Base-by-base conservation (phyloP, 1,140 invertebrate species). In the Drosophila prosaltans region DNA sequence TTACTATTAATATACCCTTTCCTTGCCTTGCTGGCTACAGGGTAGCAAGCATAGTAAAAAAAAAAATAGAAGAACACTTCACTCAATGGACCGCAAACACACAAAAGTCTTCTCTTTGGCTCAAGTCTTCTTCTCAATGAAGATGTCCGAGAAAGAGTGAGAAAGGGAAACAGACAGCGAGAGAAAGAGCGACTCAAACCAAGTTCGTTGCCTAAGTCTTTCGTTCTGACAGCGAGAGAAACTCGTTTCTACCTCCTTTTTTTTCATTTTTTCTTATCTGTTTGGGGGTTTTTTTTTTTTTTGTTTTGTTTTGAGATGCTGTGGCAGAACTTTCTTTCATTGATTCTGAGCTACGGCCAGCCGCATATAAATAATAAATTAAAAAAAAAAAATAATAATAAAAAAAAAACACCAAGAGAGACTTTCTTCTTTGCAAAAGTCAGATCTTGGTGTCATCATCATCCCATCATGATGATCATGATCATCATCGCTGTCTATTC, bases 341-440 rank as follows among this genome's bases (percentile, higher is more conserved):
- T 83, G 83, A 86, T 86, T 86, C 83, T 88, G 57, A 59, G 57
- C 57, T 39, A 9, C 57, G 77, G 80, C 77, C 80, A 51, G 69
- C 69, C 78, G 80, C 80, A 88, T 86, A 83, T 80, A 86, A 86
- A 89, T 84, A 88, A 88, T 81, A 89, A 88, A 88, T 89, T 88
- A 89, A 85, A 78, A 36, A 36, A 36, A 36, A 36, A 36, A 36
- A 36, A n/a, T n/a, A n/a, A n/a, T n/a, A 51, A 30, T 1, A 36
- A 6, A 36, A 36, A 36, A 36, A 36, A 36, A 36, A 36, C 1
- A 36, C 45, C 8, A 28, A 41, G 74, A 72, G 80, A 72, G 80
- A 88, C 84, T 89, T 88, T 88, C 84, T 88, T 89, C 89, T 55
- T 70, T 78, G 60, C 72, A 36, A 41, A 40, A 45, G 58, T 45